phyloP scores from a whole-genome alignment of 2,113 vertebrate species.

The Salvelinus alpinus region DNA sequence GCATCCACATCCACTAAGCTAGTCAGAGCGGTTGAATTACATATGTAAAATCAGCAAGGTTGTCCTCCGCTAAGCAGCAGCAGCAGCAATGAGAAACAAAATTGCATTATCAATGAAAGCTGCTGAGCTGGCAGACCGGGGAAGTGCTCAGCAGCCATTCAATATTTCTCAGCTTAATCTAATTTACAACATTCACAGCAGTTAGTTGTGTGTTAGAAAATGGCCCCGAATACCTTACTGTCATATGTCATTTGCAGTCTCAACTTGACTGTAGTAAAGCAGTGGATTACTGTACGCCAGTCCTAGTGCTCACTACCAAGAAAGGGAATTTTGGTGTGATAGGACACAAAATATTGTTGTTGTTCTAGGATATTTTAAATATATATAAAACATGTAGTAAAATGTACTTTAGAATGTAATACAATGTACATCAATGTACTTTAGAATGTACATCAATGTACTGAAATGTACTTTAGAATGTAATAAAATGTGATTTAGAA shows the following conservation, averaged over 20 bases:
- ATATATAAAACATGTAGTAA: too few species aligned
- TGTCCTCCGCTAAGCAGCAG: constrained; percentile 6
- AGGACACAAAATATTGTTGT: neutral
- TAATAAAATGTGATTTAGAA: too few species aligned
- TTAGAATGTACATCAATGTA: too few species aligned
- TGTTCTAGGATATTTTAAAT: neutral
- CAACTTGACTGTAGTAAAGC: constrained; percentile 43
- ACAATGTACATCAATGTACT: too few species aligned
- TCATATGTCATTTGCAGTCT: constrained; percentile 67
- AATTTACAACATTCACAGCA: constrained; percentile 59
- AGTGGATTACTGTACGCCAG: neutral
- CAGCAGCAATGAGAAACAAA: constrained; percentile 22
- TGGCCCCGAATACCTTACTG: constrained; percentile 62
- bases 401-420: too few species aligned
- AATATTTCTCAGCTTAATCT: constrained; percentile 51
- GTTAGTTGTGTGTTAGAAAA: constrained; percentile 57
- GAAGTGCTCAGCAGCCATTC: constrained; percentile 47
- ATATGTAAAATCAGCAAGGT: constrained; percentile 32
- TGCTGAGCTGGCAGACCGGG: constrained; percentile 55
- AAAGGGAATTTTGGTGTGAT: neutral
- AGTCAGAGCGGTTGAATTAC: neutral
- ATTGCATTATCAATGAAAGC: constrained; percentile 65
- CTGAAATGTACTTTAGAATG: too few species aligned
- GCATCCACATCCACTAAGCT: neutral
- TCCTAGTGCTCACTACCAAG: neutral